Evolutionary conservation across 2,888 invertebrate genomes (phyloP), one percentile per base, ranked within the genome.

Genomic region (Torymus auratus): DNA sequence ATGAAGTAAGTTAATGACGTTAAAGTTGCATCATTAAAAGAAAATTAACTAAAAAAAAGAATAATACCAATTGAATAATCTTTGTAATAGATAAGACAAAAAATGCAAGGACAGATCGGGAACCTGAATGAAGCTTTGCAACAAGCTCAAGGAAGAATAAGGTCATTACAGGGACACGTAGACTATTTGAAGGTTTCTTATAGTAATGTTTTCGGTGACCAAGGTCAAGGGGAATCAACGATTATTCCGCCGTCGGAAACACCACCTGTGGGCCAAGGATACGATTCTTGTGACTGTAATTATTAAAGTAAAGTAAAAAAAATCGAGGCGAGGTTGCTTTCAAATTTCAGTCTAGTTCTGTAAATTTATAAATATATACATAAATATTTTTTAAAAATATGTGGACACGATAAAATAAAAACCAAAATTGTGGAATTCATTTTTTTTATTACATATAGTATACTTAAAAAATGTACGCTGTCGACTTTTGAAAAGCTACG

Each of bases 121-220:
- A 93, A 92, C 85, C 88, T 95, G 80, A 94, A 94, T 86, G 94
- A 95, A 85, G 94, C 94, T 84, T 94, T 95, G 84, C 94, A 94
- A 78, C 92, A 95, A 86, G 94, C 94, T 0, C 94, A 94, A 85
- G 93, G 94, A 84, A 91, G 94, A 23, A 93, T 95, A 14, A 92
- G 93, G 53, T 92, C 93, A 15, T 90, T 95, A 14, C 94, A 94
- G 86, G 93, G 93, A 11, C 94, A 95, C 82, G 93, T 95, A 2
- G 92, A 93, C 61, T 93, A 94, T 65, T 88, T 95, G 76, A 95
- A 94, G 82, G 90, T 88, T 52, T 89, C 91, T 0, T 89, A 89
- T 77, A 90, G 87, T 70, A 90, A 89, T 56, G 87, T 90, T n/a
- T 89, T 90, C 41, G 87, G 85, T 41, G 83, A 84, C 2, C 85